Evolutionary conservation across 1,140 invertebrate species (phyloP).

Genomic region (Aphelenchoides fujianensis): DNA sequence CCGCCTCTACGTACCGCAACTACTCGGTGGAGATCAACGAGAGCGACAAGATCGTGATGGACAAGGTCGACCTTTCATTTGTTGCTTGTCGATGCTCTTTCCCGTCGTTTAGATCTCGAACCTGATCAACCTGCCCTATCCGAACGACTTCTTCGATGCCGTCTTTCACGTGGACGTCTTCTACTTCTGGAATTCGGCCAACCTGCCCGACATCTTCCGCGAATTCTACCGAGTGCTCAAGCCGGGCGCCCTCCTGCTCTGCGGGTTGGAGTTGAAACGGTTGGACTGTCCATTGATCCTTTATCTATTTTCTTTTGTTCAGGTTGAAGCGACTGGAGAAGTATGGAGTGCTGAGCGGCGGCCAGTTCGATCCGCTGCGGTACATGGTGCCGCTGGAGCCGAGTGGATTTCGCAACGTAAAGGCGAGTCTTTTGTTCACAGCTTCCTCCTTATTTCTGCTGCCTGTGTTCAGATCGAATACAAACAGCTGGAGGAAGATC

Average conservation of each 20-base stretch:
- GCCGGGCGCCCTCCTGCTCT: conserved; percentile 27
- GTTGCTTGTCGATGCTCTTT: conserved; percentile 5
- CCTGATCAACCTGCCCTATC: conserved; percentile 33
- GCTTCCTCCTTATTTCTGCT: not conserved
- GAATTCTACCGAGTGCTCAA: conserved; percentile 37
- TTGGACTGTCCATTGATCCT: conserved; percentile 6
- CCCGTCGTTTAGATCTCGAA: conserved; percentile 23
- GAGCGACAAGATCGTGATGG: not conserved
- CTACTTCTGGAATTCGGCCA: conserved; percentile 30
- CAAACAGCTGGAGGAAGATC: not conserved
- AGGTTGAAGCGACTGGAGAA: conserved; percentile 34
- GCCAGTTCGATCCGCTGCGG: conserved; percentile 33
- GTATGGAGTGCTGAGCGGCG: conserved; percentile 14
- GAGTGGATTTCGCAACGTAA: conserved; percentile 31
- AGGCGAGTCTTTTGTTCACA: conserved; percentile 27
- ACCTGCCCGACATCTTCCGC: conserved; percentile 17
- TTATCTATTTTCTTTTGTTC: conserved; percentile 18
- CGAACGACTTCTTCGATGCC: conserved; percentile 32
- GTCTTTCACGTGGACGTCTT: conserved; percentile 46
- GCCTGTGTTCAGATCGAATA: conserved; percentile 15
- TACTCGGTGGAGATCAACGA: conserved; percentile 6
- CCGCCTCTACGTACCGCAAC: not conserved
- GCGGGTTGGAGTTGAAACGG: conserved; percentile 39
- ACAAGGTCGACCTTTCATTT: conserved; percentile 10
- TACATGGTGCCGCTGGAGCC: conserved; percentile 35